Percentiles rank a stretch among this genome's conserved stretches.
Conservation (phyloP, 2,888 invertebrate genomes). For the Flexamia atlantica region DNA sequence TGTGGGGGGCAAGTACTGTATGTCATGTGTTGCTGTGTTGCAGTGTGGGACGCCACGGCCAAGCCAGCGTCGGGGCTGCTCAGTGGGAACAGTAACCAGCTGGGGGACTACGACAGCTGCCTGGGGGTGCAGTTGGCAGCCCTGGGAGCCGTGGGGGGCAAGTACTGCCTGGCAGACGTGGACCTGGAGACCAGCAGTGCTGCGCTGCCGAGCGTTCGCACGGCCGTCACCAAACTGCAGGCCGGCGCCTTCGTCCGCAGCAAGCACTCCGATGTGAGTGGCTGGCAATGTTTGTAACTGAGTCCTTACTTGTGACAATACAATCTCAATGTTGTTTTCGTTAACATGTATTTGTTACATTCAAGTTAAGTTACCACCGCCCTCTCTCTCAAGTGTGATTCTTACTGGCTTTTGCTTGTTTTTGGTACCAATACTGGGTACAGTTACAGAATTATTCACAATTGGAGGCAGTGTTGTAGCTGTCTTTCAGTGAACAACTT, state of each 20-base stretch:
- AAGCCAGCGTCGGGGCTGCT: conserved; percentile 58
- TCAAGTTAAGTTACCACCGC: too few species aligned
- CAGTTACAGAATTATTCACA: too few species aligned
- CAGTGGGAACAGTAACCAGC: conserved; percentile 58
- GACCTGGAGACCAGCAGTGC: conserved; percentile 12
- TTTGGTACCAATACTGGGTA: too few species aligned
- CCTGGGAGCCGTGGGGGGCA: conserved; percentile 29
- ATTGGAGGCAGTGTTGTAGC: too few species aligned
- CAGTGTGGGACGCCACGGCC: conserved; percentile 62
- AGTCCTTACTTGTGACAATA: too few species aligned
- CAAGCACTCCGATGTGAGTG: conserved; percentile 61
- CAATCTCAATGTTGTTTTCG: too few species aligned
- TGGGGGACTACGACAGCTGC: conserved; percentile 62
- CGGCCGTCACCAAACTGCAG: conserved; percentile 42
- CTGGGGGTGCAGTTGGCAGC: conserved; percentile 32
- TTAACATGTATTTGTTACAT: too few species aligned
- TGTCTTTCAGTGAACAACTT: too few species aligned
- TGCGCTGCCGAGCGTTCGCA: conserved; percentile 1
- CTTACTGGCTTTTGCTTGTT: too few species aligned
- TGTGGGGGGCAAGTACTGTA: conserved; percentile 46
- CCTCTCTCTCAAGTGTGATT: too few species aligned
- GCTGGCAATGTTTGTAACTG: too few species aligned
- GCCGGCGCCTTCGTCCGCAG: conserved; percentile 37
- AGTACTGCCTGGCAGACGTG: conserved; percentile 54
- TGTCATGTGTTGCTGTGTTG: background rate